phyloP scores from a whole-genome alignment of 2,888 invertebrate species.

The Flexamia atlantica region DNA sequence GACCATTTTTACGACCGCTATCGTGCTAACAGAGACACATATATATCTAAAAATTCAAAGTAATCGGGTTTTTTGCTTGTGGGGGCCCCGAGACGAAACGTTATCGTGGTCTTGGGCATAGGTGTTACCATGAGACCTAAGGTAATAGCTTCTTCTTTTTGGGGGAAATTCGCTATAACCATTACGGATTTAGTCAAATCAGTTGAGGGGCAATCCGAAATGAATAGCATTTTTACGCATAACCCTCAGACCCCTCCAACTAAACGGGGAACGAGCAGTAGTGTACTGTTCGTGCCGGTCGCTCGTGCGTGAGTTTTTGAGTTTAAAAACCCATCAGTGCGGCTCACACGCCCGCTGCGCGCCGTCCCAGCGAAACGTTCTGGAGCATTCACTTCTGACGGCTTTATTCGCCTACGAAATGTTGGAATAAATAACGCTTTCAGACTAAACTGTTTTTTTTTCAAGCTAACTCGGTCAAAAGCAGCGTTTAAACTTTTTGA shows the following conservation, averaged over 20 bases:
- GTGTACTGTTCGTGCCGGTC: neutral
- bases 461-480: no score
- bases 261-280: neutral
- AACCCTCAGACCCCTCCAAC: neutral
- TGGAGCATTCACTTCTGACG: neutral
- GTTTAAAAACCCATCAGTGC: neutral
- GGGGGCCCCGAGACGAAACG: neutral
- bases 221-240: no score
- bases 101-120: neutral
- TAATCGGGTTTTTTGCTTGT: neutral
- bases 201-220: no score
- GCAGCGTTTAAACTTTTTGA: no score
- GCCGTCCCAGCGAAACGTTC: neutral
- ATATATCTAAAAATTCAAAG: neutral
- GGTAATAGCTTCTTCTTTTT: neutral
- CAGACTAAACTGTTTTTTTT: no score
- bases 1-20: neutral
- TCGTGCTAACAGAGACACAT: neutral
- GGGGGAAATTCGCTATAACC: neutral
- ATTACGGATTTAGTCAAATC: no score
- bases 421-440: no score
- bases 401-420: neutral
- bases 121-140: neutral
- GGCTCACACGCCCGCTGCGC: neutral
- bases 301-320: slow-evolving; percentile 25